phyloP scores from a whole-genome alignment of 2,797 vertebrate species.

The Babyrousa celebensis region DNA sequence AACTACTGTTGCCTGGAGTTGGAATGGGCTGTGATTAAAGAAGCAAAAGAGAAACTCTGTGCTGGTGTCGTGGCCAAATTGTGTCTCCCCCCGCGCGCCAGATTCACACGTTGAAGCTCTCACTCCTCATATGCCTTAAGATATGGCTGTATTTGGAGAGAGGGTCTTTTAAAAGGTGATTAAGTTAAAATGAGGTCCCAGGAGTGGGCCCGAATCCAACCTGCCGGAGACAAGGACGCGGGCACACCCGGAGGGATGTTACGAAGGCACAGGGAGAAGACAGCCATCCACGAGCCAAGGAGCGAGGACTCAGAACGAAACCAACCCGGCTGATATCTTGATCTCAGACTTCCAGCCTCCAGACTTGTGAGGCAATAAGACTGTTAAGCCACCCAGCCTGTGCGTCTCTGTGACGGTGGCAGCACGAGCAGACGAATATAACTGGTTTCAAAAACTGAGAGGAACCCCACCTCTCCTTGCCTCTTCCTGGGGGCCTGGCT shows the following conservation, averaged over 20 bases:
- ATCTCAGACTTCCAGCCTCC: neutral
- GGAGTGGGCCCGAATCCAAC: neutral
- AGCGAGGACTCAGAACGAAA: neutral
- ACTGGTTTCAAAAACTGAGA: neutral
- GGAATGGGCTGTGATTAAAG: neutral
- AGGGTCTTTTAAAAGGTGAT: neutral
- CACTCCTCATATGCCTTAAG: neutral
- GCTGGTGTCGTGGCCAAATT: neutral
- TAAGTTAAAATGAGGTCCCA: neutral
- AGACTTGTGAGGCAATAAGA: neutral
- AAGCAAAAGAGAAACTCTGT: neutral
- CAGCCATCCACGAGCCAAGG: neutral
- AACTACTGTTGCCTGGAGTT: neutral
- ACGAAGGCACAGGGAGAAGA: neutral
- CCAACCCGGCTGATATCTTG: neutral
- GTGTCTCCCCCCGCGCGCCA: neutral
- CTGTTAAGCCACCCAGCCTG: neutral
- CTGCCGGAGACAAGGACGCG: neutral
- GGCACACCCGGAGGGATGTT: neutral
- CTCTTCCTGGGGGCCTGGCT: neutral
- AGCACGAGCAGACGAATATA: neutral
- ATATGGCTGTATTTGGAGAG: neutral
- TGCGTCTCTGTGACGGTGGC: neutral
- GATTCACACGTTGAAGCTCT: neutral
- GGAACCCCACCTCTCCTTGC: neutral